Conservation (phyloP, 2,797 vertebrate genomes). For the Argentina silus region DNA sequence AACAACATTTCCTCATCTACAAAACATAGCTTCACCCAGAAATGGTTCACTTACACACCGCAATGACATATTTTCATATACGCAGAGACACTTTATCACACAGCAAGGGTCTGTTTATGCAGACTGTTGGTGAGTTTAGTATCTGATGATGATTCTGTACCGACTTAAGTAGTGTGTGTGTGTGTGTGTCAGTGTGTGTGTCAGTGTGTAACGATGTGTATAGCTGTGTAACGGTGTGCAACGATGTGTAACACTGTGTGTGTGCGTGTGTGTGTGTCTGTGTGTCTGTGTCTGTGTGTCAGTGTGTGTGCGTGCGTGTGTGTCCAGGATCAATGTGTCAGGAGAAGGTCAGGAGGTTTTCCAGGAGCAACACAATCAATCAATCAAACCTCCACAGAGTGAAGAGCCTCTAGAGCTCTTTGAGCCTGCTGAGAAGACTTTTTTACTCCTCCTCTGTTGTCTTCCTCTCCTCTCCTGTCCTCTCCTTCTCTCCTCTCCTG, state of each 20-base stretch:
- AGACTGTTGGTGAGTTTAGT: too few relatives aligned
- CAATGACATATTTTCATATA: too few relatives aligned
- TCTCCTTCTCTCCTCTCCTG: constrained; percentile 8
- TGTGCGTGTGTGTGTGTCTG: constrained; percentile 33
- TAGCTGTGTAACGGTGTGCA: too few relatives aligned
- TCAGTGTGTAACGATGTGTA: neutral
- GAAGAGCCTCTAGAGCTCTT: constrained; percentile 36
- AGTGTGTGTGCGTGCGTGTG: constrained; percentile 33
- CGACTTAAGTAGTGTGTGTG: too few relatives aligned
- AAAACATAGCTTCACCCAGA: too few relatives aligned
- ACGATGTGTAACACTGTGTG: neutral
- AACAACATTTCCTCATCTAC: too few relatives aligned
- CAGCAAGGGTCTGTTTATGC: too few relatives aligned
- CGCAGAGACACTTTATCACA: too few relatives aligned
- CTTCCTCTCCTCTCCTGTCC: neutral
- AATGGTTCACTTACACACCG: too few relatives aligned
- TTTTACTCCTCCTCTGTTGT: constrained; percentile 44
- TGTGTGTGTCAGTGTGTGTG: neutral
- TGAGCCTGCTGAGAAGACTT: constrained; percentile 69
- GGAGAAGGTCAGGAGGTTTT: constrained; percentile 52
- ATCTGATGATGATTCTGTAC: too few relatives aligned
- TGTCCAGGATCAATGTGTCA: constrained; percentile 57
- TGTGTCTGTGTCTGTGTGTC: constrained; percentile 29
- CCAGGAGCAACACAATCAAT: constrained; percentile 45
- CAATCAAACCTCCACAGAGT: constrained; percentile 62